phyloP scores from a whole-genome alignment of 2,113 vertebrate species.

The Emydocephalus ijimae region DNA sequence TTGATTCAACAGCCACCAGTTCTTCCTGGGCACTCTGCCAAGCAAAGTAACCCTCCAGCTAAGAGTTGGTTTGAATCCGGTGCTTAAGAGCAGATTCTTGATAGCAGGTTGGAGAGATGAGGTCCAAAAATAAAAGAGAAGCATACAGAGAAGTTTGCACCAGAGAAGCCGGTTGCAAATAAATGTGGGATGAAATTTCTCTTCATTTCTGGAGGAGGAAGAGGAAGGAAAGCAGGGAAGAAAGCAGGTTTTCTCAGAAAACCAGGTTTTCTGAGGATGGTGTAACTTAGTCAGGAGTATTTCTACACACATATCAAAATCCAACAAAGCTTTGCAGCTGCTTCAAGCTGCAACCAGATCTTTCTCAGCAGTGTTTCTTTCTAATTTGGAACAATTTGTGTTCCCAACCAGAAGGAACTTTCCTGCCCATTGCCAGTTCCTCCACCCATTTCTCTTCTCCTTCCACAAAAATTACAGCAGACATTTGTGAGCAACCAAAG shows the following conservation, averaged over 20 bases:
- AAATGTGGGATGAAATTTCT: neutral
- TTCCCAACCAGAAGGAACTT: neutral
- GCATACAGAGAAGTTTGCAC: slow-evolving; percentile 28
- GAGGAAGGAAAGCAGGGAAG: neutral
- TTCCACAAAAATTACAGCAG: neutral
- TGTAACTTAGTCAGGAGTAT: neutral
- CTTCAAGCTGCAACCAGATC: neutral
- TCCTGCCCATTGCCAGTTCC: neutral
- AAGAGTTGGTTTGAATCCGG: slow-evolving; percentile 23
- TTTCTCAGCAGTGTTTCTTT: neutral
- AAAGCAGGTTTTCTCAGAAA: neutral
- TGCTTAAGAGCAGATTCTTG: slow-evolving; percentile 37
- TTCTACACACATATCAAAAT: neutral
- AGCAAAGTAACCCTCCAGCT: slow-evolving; percentile 43
- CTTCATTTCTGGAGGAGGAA: neutral
- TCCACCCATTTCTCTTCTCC: neutral
- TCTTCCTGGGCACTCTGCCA: slow-evolving; percentile 52
- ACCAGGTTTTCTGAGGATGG: neutral
- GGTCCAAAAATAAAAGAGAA: slow-evolving; percentile 6
- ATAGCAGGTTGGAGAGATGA: slow-evolving; percentile 17
- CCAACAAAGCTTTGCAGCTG: neutral
- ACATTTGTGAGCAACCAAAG: neutral
- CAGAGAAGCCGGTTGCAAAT: slow-evolving; percentile 10
- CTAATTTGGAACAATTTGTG: neutral
- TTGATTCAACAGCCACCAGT: slow-evolving; percentile 52